Conservation (phyloP, 2,888 invertebrate species). For the Sepiola atlantica region DNA sequence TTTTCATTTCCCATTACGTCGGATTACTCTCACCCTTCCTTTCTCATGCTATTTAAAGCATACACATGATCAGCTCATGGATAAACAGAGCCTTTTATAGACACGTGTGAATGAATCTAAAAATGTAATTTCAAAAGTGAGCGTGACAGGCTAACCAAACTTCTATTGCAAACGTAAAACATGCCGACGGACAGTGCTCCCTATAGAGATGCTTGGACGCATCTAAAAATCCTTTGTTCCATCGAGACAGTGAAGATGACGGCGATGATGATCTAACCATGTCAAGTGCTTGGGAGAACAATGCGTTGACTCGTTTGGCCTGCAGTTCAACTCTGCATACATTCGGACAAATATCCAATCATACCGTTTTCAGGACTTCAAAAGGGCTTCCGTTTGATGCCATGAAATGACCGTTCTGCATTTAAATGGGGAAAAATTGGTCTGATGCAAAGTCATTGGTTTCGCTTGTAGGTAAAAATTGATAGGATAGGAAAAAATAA, state of each 20-base stretch:
- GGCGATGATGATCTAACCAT: background rate
- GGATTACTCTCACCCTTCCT: too few species aligned
- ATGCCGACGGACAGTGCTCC: too few species aligned
- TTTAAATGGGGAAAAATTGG: background rate
- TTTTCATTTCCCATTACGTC: too few species aligned
- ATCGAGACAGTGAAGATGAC: background rate
- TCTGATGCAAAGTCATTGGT: background rate
- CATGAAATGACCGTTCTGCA: background rate
- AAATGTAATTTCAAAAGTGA: too few species aligned
- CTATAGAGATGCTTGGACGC: too few species aligned
- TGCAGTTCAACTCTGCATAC: background rate
- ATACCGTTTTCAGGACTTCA: background rate
- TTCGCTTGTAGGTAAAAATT: slow-evolving; percentile 32
- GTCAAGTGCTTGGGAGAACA: slow-evolving; percentile 32
- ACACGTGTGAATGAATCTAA: too few species aligned
- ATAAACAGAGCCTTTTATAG: too few species aligned
- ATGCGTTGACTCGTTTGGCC: background rate
- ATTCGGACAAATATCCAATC: slow-evolving; percentile 6
- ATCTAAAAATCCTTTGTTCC: background rate
- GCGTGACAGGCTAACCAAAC: too few species aligned
- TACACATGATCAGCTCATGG: too few species aligned
- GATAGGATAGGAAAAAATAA: background rate
- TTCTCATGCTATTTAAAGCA: too few species aligned
- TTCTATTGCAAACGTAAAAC: too few species aligned
- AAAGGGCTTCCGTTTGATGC: background rate